Base-by-base conservation (phyloP, 1,140 invertebrate genomes). In the Trichonephila clavata region DNA sequence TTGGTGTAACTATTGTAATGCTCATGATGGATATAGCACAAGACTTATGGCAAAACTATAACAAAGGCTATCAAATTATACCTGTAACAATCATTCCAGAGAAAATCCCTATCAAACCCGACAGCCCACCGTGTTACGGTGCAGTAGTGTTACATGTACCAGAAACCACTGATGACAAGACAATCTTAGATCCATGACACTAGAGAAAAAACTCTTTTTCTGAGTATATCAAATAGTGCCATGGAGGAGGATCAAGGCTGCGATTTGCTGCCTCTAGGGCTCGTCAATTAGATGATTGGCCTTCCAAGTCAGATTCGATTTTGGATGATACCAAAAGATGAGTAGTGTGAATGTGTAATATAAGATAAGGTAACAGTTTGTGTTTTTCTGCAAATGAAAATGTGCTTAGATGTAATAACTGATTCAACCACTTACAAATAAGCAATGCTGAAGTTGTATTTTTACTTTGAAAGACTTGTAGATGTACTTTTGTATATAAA, bases 1-100 rank as follows among this genome's bases (percentile, higher is more conserved):
- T 32, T 32, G 91, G 81, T 0, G 61, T 92, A 16, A 86, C 61
- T 1, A 20, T 86, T 21, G n/a, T 77, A 6, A 92, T 92, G 91
- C 77, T 86, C 50, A 86, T 92, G 81, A 57, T 92, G 91, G 61
- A n/a, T 8, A 0, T 86, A 21, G 39, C 61, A 8, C n/a, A 83
- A 3, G 91, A 92, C 57, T 92, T 86, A 18, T 63, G 21, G 39
- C 60, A 84, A 21, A 80, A 92, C 16, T 92, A 50, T n/a, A 50
- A 92, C 80, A 60, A 92, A 27, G 90, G 32, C 20, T 68, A 59
- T 8, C 50, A 59, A 4, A 50, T 21, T 16, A 21, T 86, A 13
- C 81, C 91, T n/a, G n/a, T 86, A n/a, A 27, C 21, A 43, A 20
- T 84, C 10, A 60, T 59, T 71, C n/a, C 87, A 10, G 39, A 92